These are phyloP conservation scores for Anorthoa munda DNA, from an alignment of 2,888 invertebrate genomes.

Conservation along the genomic window DNA sequence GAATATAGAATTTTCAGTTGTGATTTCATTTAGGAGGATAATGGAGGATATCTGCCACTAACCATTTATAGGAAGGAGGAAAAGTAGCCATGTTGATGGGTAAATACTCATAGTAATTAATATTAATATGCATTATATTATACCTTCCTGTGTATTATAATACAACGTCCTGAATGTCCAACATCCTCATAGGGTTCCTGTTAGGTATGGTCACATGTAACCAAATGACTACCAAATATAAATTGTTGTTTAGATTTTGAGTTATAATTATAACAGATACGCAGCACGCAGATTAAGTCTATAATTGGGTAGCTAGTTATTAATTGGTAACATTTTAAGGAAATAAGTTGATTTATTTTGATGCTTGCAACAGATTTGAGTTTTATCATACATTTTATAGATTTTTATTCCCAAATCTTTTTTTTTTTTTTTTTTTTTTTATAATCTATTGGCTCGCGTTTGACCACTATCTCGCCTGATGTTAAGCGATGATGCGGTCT, in stretches of 20 bases:
- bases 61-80: not conserved
- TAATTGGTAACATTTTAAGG: not conserved
- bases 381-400: no score
- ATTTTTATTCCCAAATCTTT: no score
- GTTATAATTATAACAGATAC: not conserved
- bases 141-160: conserved; percentile 1
- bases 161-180: not conserved
- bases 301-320: not conserved
- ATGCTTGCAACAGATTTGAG: not conserved
- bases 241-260: not conserved
- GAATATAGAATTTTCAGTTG: not conserved
- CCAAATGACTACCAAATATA: not conserved
- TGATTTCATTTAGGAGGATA: conserved; percentile 11
- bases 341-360: not conserved
- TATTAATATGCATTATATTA: not conserved
- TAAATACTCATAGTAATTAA: not conserved
- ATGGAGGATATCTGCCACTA: not conserved
- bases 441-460: no score
- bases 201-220: not conserved
- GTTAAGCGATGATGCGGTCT: no score
- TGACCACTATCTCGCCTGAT: no score
- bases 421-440: no score
- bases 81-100: not conserved
- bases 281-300: not conserved
- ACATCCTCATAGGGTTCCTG: not conserved